Evolutionary conservation across 2,797 vertebrate genomes (phyloP).

Genomic region (Gymnoscopelus microlampas): DNA sequence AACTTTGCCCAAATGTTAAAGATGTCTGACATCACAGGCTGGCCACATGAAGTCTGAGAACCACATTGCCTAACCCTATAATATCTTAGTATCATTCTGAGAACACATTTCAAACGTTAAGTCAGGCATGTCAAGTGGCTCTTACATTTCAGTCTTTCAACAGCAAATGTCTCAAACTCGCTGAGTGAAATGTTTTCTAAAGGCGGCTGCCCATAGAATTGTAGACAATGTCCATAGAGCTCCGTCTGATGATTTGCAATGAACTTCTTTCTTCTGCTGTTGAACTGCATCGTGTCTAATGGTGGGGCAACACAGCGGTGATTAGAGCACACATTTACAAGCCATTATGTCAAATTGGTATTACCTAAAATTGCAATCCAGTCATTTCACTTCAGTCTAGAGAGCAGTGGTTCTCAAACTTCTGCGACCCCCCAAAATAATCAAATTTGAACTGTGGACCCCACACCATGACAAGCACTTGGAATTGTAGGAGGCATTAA

Average conservation of each 20-base stretch:
- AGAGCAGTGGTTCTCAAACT: too few species aligned
- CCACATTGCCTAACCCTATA: background rate
- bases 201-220: constrained; percentile 92
- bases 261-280: constrained; percentile 54
- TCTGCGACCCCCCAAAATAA: too few species aligned
- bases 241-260: constrained; percentile 64
- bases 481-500: too few species aligned
- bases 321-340: background rate
- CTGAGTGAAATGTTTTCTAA: constrained; percentile 88
- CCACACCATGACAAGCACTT: too few species aligned
- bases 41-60: background rate
- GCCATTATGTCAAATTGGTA: too few species aligned
- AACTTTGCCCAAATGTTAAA: too few species aligned
- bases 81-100: background rate
- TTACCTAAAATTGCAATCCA: constrained; percentile 4
- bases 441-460: too few species aligned
- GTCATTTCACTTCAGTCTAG: background rate
- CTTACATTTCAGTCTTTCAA: constrained; percentile 92
- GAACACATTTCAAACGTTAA: background rate
- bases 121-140: background rate
- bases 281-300: constrained; percentile 68
- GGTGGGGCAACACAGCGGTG: background rate
- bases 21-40: too few species aligned
- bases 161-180: constrained; percentile 92
- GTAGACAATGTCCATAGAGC: constrained; percentile 86